Base-by-base conservation (phyloP, 2,797 vertebrate genomes). In the Denticeps clupeoides region DNA sequence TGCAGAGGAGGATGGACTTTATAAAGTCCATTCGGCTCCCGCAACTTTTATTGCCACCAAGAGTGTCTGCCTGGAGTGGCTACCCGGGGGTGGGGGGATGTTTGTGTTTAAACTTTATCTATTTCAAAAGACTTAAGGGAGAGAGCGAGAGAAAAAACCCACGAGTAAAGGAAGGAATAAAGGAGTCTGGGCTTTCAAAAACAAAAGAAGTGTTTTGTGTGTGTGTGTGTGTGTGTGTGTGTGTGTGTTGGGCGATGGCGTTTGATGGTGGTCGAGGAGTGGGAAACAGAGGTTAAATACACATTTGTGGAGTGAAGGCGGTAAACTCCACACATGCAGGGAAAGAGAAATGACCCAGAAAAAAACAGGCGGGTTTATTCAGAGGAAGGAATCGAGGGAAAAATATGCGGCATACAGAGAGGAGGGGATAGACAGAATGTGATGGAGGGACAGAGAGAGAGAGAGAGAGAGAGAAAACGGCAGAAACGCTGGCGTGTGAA, bases 401-500 rank as follows among this genome's bases (percentile, higher is more conserved):
- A n/a, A n/a, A n/a, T n/a, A n/a, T n/a, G n/a, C n/a, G n/a, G n/a
- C n/a, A n/a, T n/a, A n/a, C n/a, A 42, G 52, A 54, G 63, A 37
- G 24, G 13, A 18, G 37, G 27, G 51, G 47, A 29, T 38, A 55
- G 40, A 52, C 51, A 61, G 41, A 44, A 45, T 26, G 51, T 37
- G 48, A 62, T 67, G 66, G 52, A 58, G 64, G 51, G 35, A 42
- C 42, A 56, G 26, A 47, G 12, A 32, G 57, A 49, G 33, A 60
- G 62, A 58, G 49, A 50, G 7, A 24, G 6, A 44, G 43, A 63
- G 65, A 69, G 56, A 59, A 59, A 57, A 71, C 72, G 16, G 64
- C 69, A 67, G 71, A 77, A 71, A 70, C 67, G 69, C 69, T 69
- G 71, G 72, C 65, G 70, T 72, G 67, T 60, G 51, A 69, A 60